Conservation (phyloP, 2,113 vertebrate genomes). For the Porphyrio hochstetteri region DNA sequence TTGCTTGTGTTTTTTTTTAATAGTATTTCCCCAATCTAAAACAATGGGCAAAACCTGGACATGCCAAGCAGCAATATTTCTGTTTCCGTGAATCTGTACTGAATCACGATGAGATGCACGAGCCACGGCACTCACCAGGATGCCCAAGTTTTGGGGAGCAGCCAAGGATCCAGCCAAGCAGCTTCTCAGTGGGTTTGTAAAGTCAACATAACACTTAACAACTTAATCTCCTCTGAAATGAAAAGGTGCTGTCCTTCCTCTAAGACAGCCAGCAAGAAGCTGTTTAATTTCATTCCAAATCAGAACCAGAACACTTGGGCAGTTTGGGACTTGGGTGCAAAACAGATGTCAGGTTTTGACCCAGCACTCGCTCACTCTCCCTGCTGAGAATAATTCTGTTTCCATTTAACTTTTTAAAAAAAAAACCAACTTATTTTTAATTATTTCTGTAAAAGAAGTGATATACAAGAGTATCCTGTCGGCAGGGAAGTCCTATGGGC, state of each 20-base stretch:
- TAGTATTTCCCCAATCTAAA: neutral
- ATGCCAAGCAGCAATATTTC: neutral
- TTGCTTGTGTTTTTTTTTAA: neutral
- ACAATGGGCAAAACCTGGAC: neutral
- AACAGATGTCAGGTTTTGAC: neutral
- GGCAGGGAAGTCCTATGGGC: neutral
- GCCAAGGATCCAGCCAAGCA: neutral
- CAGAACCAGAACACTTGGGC: neutral
- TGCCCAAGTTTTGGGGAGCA: neutral
- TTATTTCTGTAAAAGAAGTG: neutral
- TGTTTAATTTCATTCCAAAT: neutral
- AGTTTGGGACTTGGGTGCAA: neutral
- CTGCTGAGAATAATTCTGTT: neutral
- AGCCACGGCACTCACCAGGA: neutral
- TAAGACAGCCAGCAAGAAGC: neutral
- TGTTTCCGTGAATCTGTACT: neutral
- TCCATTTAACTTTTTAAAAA: neutral
- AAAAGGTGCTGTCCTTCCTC: neutral
- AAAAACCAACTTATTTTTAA: neutral
- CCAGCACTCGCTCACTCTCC: neutral
- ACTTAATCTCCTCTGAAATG: neutral
- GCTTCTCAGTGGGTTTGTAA: constrained; percentile 4
- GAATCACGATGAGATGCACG: neutral
- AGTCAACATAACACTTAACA: neutral
- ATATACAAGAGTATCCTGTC: neutral